Base-by-base conservation (phyloP, 2,888 invertebrate genomes). In the Epistrophe eligans region DNA sequence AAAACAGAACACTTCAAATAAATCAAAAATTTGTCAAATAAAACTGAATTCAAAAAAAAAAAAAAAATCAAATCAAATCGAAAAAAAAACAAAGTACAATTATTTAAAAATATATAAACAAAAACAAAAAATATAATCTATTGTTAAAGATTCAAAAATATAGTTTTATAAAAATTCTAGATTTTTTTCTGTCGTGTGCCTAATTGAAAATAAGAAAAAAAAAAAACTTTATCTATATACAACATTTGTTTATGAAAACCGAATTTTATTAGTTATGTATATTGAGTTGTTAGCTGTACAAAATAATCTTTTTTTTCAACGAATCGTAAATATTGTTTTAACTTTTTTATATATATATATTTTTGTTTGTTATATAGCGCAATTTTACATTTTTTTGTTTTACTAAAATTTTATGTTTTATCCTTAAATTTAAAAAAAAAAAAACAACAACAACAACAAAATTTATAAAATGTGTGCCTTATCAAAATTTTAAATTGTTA, bases 201-300 rank as follows among this genome's bases (percentile, higher is more conserved):
- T 87, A 73, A 71, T 76, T 17, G 24, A 76, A 55, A 67, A 64
- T 64, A 8, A 35, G 50, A 60, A 55, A 11, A 28, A 60, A 55
- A 11, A 28, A 24, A 70, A 7, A 38, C 4, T 24, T 28, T 24
- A 67, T 35, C 11, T 45, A 48, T 13, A 50, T 38, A 45, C 64
- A 55, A 74, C 7, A 55, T 71, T 79, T 50, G 74, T 74, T 66
- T 55, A 58, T 52, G 35, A 5, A 40, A 84, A 87, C 71, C 72
- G 83, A 83, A 87, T 79, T 87, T 87, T 87, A 87, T 87, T 87
- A 87, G 82, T 52, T 32, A 55, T 15, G 28, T 64, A 43, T 55
- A 81, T 73, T 58, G 67, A 17, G 55, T 55, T 72, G 52, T 62
- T 76, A 84, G 62, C 43, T 64, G 62, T 70, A 55, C 43, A 45